Percentiles rank a stretch among this genome's conserved stretches.
These are phyloP conservation scores for Eucera pruinosa DNA, from an alignment of 2,888 invertebrate genomes.

Conservation along the genomic window DNA sequence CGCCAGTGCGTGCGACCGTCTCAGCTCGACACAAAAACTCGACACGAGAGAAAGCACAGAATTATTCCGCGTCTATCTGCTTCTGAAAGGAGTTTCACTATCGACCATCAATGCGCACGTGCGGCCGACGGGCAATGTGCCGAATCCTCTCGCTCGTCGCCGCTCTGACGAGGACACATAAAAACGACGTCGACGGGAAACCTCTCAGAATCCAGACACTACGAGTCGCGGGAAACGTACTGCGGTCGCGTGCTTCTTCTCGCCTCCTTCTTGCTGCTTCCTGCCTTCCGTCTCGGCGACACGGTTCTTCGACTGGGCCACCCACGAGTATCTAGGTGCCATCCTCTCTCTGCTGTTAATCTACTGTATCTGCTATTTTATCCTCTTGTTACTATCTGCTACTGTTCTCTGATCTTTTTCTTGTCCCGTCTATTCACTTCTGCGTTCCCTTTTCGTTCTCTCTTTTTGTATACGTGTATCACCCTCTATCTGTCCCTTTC, in stretches of 20 bases:
- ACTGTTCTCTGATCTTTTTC: no score
- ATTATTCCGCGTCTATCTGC: constrained; percentile 35
- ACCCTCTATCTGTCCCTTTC: background rate
- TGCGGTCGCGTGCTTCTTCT: constrained; percentile 26
- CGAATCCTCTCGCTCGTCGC: constrained; percentile 47
- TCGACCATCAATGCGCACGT: constrained; percentile 62
- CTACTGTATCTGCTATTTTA: background rate
- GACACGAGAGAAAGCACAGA: constrained; percentile 19
- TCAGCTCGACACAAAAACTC: constrained; percentile 23
- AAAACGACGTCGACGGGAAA: constrained; percentile 13
- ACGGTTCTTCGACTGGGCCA: constrained; percentile 49
- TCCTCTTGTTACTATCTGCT: background rate
- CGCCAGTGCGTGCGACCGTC: constrained; percentile 6
- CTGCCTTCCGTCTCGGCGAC: constrained; percentile 39
- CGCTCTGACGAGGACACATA: constrained; percentile 20
- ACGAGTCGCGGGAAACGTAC: constrained; percentile 23
- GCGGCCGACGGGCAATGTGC: constrained; percentile 58
- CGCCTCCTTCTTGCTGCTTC: constrained; percentile 22
- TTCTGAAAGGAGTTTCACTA: constrained; percentile 49
- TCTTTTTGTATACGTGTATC: background rate
- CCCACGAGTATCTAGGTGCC: constrained; percentile 61
- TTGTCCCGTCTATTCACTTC: no score
- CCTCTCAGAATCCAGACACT: constrained; percentile 23
- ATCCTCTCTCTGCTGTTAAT: constrained; percentile 48
- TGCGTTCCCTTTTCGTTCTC: background rate